Percentiles rank a stretch among this genome's conserved stretches.
Evolutionary conservation across 2,797 vertebrate species (phyloP).

Genomic region (Tokudaia muenninki): DNA sequence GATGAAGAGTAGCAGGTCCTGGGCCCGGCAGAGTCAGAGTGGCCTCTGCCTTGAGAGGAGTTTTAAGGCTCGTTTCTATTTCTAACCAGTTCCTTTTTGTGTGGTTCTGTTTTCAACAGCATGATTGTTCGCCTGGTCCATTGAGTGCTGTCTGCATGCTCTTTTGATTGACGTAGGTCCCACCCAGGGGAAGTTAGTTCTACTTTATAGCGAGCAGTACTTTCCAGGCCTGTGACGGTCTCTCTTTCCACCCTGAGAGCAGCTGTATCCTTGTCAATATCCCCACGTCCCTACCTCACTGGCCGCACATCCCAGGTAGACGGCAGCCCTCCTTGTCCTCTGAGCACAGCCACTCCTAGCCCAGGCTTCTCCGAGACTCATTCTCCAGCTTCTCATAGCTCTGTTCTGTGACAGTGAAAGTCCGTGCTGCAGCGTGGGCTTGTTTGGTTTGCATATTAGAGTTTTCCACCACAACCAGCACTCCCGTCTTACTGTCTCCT

Average conservation of each 20-base stretch:
- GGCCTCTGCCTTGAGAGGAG: background rate
- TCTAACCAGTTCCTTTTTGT: background rate
- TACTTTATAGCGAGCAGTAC: background rate
- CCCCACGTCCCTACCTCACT: background rate
- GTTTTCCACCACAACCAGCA: background rate
- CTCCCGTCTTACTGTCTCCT: background rate
- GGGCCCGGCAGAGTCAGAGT: background rate
- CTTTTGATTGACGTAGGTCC: background rate
- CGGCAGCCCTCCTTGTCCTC: background rate
- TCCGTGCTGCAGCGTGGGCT: too few species aligned
- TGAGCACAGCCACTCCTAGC: background rate
- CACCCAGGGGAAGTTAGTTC: background rate
- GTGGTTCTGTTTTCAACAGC: background rate
- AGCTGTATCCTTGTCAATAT: background rate
- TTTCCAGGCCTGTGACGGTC: rapidly evolving
- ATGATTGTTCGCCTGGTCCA: background rate
- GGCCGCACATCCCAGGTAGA: background rate
- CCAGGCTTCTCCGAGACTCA: background rate
- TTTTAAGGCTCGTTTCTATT: background rate
- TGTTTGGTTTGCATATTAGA: background rate
- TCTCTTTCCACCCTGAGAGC: background rate
- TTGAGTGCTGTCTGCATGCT: background rate
- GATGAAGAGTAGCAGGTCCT: background rate
- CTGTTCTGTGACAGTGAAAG: rapidly evolving
- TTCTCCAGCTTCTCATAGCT: background rate